Evolutionary conservation across 2,888 invertebrate genomes (phyloP).

Genomic region (Xestoiulus laeticollis): DNA sequence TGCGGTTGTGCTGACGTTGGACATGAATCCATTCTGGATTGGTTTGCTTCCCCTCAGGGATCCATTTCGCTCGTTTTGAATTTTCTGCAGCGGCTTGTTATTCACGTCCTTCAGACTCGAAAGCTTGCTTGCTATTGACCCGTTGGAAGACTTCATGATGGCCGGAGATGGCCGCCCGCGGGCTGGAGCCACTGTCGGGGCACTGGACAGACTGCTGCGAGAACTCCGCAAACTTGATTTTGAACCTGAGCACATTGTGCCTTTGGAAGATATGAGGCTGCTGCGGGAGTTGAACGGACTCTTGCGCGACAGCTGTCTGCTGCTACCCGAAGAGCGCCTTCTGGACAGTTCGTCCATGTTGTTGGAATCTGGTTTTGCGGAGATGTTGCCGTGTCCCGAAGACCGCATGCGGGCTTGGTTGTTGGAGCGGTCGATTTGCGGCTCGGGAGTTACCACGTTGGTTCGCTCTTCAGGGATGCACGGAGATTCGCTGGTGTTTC

Average conservation of each 20-base stretch:
- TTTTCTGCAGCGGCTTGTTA: background rate
- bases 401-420: background rate
- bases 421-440: background rate
- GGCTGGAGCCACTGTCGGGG: conserved; percentile 80
- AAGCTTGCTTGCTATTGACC: conserved; percentile 14
- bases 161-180: conserved; percentile 67
- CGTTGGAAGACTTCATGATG: background rate
- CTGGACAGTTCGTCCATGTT: background rate
- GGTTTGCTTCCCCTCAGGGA: background rate
- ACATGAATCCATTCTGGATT: background rate
- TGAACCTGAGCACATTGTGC: conserved; percentile 68
- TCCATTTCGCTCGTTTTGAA: background rate
- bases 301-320: conserved; percentile 1
- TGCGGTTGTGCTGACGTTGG: background rate
- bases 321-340: conserved; percentile 34
- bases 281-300: conserved; percentile 65
- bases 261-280: conserved; percentile 62
- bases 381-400: background rate
- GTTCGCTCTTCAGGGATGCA: background rate
- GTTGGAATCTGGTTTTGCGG: background rate
- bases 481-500: background rate
- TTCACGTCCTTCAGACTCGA: background rate
- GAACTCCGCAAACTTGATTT: conserved; percentile 83
- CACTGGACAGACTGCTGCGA: conserved; percentile 82
- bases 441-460: conserved; percentile 3